Evolutionary conservation across 2,888 invertebrate species (phyloP), one percentile per base, ranked within the genome.

Genomic region (Lasioglossum leucozonium): DNA sequence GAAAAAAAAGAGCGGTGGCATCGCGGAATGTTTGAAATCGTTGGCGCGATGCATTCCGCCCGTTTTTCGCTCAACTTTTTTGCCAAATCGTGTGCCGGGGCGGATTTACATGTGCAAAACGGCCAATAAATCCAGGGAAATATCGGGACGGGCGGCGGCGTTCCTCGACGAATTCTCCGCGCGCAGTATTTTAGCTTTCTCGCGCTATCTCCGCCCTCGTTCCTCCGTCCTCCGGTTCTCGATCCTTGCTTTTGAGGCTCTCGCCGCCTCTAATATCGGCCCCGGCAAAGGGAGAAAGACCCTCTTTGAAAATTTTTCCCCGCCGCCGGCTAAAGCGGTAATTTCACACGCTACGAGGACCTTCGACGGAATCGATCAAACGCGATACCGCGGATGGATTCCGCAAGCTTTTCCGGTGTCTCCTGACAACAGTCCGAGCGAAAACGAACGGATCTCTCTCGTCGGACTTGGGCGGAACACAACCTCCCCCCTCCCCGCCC

Each of bases 61-160:
- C 22, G 76, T 79, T 65, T 71, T 69, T 47, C 76, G 76, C 75
- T 40, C 78, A 40, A 71, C 72, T 77, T 87, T 83, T 82, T 82
- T 73, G 81, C 37, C 79, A 85, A 88, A 86, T 86, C 76, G 81
- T 65, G 34, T 65, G 71, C 51, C 80, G 80, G 10, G 72, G 37
- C 84, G 80, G 82, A 90, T 90, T 90, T 91, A 87, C 89, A 91
- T 86, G 87, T 75, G 71, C 86, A 78, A 82, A 87, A 86, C 84
- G 87, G 84, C 87, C 89, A 88, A 91, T 90, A 90, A 90, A 90
- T 91, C 88, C 87, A 72, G 62, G 79, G 81, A 88, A 90, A 90
- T 90, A 90, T 89, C 85, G 86, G 77, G 30, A 71, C 44, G 16
- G 16, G 44, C 44, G 44, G 34, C 79, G 76, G 82, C 75, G 81